Percentiles rank a stretch among this genome's conserved stretches.
Conservation (phyloP, 2,888 invertebrate genomes). For the Dilophus febrilis region DNA sequence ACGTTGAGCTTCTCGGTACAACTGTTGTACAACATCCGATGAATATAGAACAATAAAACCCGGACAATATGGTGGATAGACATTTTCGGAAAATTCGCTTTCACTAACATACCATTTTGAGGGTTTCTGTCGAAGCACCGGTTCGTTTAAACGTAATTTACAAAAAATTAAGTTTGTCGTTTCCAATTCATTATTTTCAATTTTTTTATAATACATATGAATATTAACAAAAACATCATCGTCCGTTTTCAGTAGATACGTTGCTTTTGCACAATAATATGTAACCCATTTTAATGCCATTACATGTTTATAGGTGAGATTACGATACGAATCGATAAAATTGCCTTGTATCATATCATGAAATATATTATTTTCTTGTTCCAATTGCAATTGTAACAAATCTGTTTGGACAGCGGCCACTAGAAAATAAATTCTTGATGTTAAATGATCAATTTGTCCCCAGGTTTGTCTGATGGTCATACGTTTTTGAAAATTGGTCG, state of each 20-base stretch:
- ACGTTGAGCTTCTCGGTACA: conserved; percentile 41
- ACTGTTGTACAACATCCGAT: conserved; percentile 38
- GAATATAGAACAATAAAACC: conserved; percentile 55
- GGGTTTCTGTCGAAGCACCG: conserved; percentile 41
- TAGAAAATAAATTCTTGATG: conserved; percentile 45
- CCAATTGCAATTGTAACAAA: conserved; percentile 23
- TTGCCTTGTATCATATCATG: conserved; percentile 60
- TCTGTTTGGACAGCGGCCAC: conserved; percentile 36
- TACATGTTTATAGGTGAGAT: conserved; percentile 70
- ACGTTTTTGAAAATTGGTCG: conserved; percentile 43
- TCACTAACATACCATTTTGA: conserved; percentile 63
- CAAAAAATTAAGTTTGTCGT: conserved; percentile 44
- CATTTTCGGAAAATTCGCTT: conserved; percentile 41
- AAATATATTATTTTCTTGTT: conserved; percentile 36
- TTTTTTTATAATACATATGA: conserved; percentile 38
- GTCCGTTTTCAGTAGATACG: conserved; percentile 54
- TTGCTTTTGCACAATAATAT: conserved; percentile 49
- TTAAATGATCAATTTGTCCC: conserved; percentile 37
- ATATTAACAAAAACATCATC: conserved; percentile 63
- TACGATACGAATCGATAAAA: conserved; percentile 59
- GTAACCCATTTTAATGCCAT: conserved; percentile 64
- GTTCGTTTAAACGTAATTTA: conserved; percentile 32
- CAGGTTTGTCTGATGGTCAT: conserved; percentile 53
- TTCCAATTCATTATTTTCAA: conserved; percentile 13
- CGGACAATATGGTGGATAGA: conserved; percentile 60